Base-by-base conservation (phyloP, 2,888 invertebrate species). In the Tenthredo amoena region DNA sequence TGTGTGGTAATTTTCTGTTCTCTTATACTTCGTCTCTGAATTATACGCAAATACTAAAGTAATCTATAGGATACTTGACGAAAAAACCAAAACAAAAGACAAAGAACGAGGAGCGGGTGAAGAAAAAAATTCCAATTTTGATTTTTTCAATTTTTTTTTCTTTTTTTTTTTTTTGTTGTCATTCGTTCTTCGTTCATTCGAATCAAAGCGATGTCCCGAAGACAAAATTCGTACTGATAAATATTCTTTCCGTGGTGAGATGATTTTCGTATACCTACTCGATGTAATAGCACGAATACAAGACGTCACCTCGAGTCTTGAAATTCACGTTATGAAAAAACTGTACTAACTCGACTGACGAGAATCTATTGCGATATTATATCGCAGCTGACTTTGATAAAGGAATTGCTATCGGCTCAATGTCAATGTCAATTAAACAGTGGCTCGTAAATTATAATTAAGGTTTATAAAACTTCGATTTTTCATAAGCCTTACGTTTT, bases 361-460 rank as follows among this genome's bases (percentile, higher is more conserved):
- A 50, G 65, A 21, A 68, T 68, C 31, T 68, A 68, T 34, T 5
- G 68, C 68, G 71, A 37, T 71, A 71, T 31, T 37, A 71, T 31
- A 71, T 34, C 71, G 37, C 6, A 37, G 40, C 3, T 74, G 12
- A 43, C 9, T 26, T 74, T 74, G 72, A 74, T 74, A 74, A 43
- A n/a, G 43, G n/a, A 74, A 43, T 74, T 26, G 72, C 21, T 74
- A 74, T 74, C 72, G 40, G 43, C 72, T 21, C 40, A 43, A 43
- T 74, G 72, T 43, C 43, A 43, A 74, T 43, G 72, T 21, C 40
- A 4, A 74, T 43, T 26, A 74, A 62, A 26, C 71, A 31, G 21
- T 74, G 40, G 72, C 72, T 74, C 72, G 72, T 74, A 43, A 74
- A 74, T 74, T 74, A 43, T 43, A 43, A 74, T n/a, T 31, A 21